These are phyloP conservation scores for Colletes gigas DNA, from an alignment of 1,140 invertebrate species.

Conservation along the genomic window DNA sequence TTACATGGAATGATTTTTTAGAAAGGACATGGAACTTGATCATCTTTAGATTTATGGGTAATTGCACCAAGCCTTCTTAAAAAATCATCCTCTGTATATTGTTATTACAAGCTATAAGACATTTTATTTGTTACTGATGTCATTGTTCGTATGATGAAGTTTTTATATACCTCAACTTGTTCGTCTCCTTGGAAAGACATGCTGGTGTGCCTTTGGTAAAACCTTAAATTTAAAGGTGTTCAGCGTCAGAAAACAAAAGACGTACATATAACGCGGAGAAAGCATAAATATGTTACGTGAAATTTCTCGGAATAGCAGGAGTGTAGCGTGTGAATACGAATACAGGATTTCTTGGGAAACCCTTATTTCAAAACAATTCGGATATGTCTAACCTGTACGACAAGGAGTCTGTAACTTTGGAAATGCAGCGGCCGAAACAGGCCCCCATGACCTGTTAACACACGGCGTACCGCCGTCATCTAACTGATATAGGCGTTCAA, in stretches of 20 bases:
- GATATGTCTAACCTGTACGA: slow-evolving; percentile 71
- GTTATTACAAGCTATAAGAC: background rate
- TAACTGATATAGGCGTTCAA: slow-evolving; percentile 62
- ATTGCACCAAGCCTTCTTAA: too few species aligned
- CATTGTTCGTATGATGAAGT: background rate
- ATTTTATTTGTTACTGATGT: slow-evolving; percentile 1
- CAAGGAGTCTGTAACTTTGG: slow-evolving; percentile 70
- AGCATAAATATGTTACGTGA: background rate
- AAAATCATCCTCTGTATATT: background rate
- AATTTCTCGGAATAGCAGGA: background rate
- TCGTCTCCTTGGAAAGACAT: slow-evolving; percentile 72
- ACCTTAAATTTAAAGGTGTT: slow-evolving; percentile 55
- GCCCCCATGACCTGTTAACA: slow-evolving; percentile 80
- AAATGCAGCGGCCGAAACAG: slow-evolving; percentile 81
- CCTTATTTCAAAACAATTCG: background rate
- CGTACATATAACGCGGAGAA: background rate
- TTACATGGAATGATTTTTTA: too few species aligned
- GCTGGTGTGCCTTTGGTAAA: slow-evolving; percentile 70
- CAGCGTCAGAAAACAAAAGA: background rate
- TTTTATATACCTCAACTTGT: slow-evolving; percentile 71
- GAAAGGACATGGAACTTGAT: too few species aligned
- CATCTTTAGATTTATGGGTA: too few species aligned
- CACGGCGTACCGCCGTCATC: slow-evolving; percentile 69
- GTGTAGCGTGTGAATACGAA: background rate
- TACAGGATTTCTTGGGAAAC: too few species aligned